These are phyloP conservation scores for Anser brachyrhynchus DNA, from an alignment of 2,113 vertebrate genomes.

Conservation along the genomic window DNA sequence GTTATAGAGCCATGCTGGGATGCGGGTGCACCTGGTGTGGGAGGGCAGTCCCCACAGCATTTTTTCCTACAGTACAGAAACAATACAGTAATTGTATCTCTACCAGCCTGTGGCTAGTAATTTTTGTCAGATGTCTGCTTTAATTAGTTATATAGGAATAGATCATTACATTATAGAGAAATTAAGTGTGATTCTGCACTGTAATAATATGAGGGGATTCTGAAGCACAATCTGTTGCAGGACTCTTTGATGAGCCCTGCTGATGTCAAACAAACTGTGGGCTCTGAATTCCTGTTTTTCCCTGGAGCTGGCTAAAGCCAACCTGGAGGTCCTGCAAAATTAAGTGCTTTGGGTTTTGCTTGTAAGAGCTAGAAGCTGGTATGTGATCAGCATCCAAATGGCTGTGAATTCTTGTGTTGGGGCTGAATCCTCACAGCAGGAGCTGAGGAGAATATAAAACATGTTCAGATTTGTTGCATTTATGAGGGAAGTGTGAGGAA, in stretches of 20 bases:
- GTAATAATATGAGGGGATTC: neutral
- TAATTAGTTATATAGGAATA: neutral
- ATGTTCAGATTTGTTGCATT: neutral
- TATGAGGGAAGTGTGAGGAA: neutral
- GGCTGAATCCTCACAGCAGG: neutral
- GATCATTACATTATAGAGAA: neutral
- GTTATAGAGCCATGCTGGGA: neutral
- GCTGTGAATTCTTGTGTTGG: neutral
- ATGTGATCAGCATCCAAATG: neutral
- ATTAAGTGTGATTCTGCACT: neutral
- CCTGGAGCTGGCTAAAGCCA: neutral
- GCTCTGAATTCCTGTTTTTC: neutral
- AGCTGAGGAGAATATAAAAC: neutral
- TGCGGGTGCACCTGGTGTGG: accelerated
- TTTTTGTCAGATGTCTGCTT: neutral
- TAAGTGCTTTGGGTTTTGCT: neutral
- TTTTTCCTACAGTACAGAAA: neutral
- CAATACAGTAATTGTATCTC: neutral
- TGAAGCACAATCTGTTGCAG: neutral
- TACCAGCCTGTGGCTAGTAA: neutral
- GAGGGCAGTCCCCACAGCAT: neutral
- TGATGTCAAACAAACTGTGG: neutral
- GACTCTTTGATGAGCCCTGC: neutral
- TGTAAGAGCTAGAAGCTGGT: neutral
- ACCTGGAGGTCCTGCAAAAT: neutral